phyloP scores from a whole-genome alignment of 2,797 vertebrate species.

The Tarsius wallacei region DNA sequence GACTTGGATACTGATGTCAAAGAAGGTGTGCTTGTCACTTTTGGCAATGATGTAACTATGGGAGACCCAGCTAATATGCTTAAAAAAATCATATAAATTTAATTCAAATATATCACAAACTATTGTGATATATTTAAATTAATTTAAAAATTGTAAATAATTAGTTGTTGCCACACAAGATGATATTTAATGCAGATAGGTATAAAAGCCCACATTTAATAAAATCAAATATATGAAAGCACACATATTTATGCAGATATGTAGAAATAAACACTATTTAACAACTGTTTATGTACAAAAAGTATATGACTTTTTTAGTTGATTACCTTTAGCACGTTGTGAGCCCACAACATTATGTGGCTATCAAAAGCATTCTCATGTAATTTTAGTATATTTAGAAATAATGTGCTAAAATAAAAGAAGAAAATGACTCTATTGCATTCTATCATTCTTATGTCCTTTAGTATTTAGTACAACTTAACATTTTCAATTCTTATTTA shows the following conservation, averaged over 20 bases:
- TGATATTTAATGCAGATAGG: not conserved
- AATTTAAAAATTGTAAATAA: not conserved
- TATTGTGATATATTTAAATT: not conserved
- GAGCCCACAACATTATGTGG: not conserved
- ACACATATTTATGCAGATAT: not conserved
- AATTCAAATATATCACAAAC: not conserved
- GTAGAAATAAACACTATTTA: not conserved
- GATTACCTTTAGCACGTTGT: not conserved
- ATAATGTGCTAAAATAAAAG: not conserved
- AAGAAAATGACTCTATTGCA: not conserved
- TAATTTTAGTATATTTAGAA: not conserved
- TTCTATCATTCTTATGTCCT: not conserved
- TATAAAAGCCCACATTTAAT: not conserved
- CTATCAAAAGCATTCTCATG: not conserved
- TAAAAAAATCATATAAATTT: not conserved
- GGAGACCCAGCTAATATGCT: not conserved
- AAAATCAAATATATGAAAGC: not conserved
- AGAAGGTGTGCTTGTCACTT: not conserved
- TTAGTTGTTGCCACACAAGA: not conserved
- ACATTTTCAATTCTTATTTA: not conserved
- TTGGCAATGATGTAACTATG: not conserved
- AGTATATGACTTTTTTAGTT: not conserved
- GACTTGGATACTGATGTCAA: not conserved
- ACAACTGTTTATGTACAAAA: not conserved
- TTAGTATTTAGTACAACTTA: slow-evolving; percentile 25